Percentiles rank a stretch among this genome's conserved stretches.
Evolutionary conservation across 2,888 invertebrate species (phyloP).

Genomic region (Villa cingulata): DNA sequence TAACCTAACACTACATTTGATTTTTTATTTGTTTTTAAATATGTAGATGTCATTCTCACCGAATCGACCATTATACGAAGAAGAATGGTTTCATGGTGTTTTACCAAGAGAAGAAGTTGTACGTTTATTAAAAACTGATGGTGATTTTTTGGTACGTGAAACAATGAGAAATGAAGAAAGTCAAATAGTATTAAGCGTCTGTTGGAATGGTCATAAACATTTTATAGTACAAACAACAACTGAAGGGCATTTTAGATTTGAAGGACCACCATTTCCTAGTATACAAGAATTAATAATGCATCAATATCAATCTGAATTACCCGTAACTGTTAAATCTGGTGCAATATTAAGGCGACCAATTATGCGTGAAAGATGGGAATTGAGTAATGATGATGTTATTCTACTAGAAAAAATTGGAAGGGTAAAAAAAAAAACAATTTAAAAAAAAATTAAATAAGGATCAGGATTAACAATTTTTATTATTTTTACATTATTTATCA

Average conservation of each 20-base stretch:
- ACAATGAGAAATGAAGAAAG: slow-evolving; percentile 82
- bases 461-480: background rate
- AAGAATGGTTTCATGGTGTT: slow-evolving; percentile 97
- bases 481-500: background rate
- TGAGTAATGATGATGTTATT: slow-evolving; percentile 89
- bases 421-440: slow-evolving; percentile 45
- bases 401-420: slow-evolving; percentile 86
- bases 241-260: slow-evolving; percentile 86
- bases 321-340: slow-evolving; percentile 85
- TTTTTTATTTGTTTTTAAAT: background rate
- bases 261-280: slow-evolving; percentile 85
- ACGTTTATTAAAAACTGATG: slow-evolving; percentile 74
- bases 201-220: slow-evolving; percentile 93
- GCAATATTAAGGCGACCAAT: slow-evolving; percentile 78
- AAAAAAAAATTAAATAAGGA: too few relatives aligned
- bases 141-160: slow-evolving; percentile 88
- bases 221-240: slow-evolving; percentile 91
- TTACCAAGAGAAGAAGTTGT: slow-evolving; percentile 92
- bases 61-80: slow-evolving; percentile 66
- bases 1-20: too few relatives aligned
- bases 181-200: slow-evolving; percentile 86
- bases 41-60: slow-evolving; percentile 35
- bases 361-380: slow-evolving; percentile 83
- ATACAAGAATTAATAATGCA: slow-evolving; percentile 83
- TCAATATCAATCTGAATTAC: slow-evolving; percentile 71